phyloP scores from a whole-genome alignment of 2,113 vertebrate genomes.

The Neodontobutis hainanensis region DNA sequence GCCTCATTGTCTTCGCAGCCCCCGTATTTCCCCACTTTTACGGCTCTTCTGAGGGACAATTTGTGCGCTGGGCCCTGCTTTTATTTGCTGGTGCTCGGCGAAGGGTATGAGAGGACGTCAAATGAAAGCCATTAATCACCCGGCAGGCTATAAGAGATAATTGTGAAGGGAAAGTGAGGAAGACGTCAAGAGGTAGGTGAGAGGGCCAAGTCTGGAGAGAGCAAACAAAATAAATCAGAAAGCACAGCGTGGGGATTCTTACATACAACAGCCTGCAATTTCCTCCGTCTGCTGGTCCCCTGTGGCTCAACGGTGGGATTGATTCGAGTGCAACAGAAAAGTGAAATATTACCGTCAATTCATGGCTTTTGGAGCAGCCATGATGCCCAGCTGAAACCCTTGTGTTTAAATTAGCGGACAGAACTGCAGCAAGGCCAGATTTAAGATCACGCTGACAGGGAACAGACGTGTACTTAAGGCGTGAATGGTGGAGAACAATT shows the following conservation, averaged over 20 bases:
- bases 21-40: slow-evolving; percentile 76
- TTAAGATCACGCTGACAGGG: slow-evolving; percentile 28
- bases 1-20: slow-evolving; percentile 75
- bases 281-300: slow-evolving; percentile 42
- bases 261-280: slow-evolving; percentile 66
- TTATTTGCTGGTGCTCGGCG: slow-evolving; percentile 81
- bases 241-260: slow-evolving; percentile 59
- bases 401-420: slow-evolving; percentile 59
- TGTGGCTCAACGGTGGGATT: slow-evolving; percentile 11
- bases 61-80: slow-evolving; percentile 77
- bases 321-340: slow-evolving; percentile 53
- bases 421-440: slow-evolving; percentile 10
- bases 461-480: slow-evolving; percentile 52
- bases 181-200: slow-evolving; percentile 44
- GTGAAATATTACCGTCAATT: slow-evolving; percentile 58
- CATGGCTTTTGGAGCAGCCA: slow-evolving; percentile 48
- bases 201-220: slow-evolving; percentile 50
- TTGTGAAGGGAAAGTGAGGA: slow-evolving; percentile 77
- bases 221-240: slow-evolving; percentile 77
- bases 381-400: slow-evolving; percentile 35
- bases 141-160: slow-evolving; percentile 81
- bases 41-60: slow-evolving; percentile 83
- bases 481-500: slow-evolving; percentile 50
- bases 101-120: slow-evolving; percentile 78
- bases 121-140: slow-evolving; percentile 87